Base-by-base conservation (phyloP, 2,797 vertebrate species). In the Platyrinchus mystaceus region DNA sequence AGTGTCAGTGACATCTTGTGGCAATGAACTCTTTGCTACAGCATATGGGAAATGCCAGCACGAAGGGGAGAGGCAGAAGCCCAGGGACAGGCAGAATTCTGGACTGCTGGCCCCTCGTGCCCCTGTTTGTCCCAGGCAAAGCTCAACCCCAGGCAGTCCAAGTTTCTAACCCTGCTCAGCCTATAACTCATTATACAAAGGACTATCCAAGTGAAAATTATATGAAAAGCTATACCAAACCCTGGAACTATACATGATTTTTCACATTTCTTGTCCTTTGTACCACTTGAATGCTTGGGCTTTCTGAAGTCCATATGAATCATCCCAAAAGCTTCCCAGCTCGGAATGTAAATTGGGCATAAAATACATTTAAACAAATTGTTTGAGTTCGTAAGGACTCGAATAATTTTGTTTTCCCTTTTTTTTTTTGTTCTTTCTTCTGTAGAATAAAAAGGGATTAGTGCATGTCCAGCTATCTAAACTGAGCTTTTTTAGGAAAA, bases 1-100 rank as follows among this genome's bases (percentile, higher is more conserved):
- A 20, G 89, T 94, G 95, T 96, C 96, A 92, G 96, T 96, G 95
- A 96, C 96, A 96, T 94, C 95, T 96, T 94, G 95, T 96, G 95
- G 96, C 93, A 96, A 56, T 32, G 89, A 96, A 83, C 93, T 83
- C 91, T 91, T 70, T 49, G 91, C 84, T 92, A 64, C 93, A 95
- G 84, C 82, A 46, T 23, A 80, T 34, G 89, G 89, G 5, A 59
- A 90, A 63, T 0, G 18, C n/a, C 14, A 39, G 78, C 52, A 30
- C 0, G 24, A 66, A 27, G 39, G 71, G 68, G 27, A 34, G 30
- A 89, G 82, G 60, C 66, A 74, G 81, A 53, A 77, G 66, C 66
- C 41, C 49, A 43, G 43, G 60, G 56, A 69, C 18, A 63, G 53
- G 64, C 80, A 89, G 58, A 10, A 59, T 46, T 26, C 37, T 12